Percentiles rank a stretch among this genome's conserved stretches.
Evolutionary conservation across 2,888 invertebrate genomes (phyloP).

Genomic region (Erebia ligea): DNA sequence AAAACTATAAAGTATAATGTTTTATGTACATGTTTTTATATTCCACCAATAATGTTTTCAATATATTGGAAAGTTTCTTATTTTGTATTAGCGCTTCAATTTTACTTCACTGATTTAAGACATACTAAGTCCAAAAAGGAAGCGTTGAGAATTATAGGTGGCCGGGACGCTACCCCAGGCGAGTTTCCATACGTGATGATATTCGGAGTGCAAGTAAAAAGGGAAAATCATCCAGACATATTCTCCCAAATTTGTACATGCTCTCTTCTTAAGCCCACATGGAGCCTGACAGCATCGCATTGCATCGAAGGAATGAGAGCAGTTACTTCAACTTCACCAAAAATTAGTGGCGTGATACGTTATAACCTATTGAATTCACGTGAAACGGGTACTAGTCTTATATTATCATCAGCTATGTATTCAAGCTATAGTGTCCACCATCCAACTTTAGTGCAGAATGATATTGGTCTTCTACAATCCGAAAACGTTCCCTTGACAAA

Average conservation of each 20-base stretch:
- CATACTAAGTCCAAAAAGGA: background rate
- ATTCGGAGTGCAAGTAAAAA: background rate
- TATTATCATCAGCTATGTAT: conserved; percentile 13
- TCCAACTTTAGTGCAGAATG: background rate
- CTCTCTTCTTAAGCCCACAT: background rate
- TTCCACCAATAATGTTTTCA: background rate
- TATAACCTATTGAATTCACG: conserved; percentile 10
- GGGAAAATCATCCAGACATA: background rate
- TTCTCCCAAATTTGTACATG: background rate
- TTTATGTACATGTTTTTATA: too few relatives aligned
- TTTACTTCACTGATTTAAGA: background rate
- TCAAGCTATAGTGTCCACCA: background rate
- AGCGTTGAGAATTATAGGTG: conserved; percentile 4
- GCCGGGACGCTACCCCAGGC: conserved; percentile 9
- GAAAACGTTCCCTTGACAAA: conserved; percentile 1
- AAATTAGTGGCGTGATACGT: background rate
- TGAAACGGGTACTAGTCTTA: background rate
- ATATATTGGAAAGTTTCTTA: background rate
- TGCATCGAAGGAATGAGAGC: background rate
- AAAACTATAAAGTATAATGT: background rate
- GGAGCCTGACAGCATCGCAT: conserved; percentile 23
- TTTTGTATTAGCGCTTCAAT: background rate
- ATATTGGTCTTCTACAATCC: conserved; percentile 25
- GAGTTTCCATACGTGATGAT: conserved; percentile 20
- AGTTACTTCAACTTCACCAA: background rate